Evolutionary conservation across 2,113 vertebrate genomes (phyloP).

Genomic region (Hiodon alosoides): DNA sequence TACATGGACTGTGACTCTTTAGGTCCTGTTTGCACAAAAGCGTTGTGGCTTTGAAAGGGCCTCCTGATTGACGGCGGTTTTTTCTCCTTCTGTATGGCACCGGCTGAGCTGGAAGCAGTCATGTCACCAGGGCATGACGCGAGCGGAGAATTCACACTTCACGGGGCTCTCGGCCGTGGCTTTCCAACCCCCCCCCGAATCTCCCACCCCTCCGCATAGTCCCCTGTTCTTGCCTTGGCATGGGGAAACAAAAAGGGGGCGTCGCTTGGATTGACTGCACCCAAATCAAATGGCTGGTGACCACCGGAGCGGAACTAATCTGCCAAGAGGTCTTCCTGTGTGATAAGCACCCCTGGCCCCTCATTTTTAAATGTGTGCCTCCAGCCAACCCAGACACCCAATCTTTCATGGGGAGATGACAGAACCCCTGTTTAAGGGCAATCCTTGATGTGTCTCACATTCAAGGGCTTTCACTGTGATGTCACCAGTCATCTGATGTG

Average conservation of each 20-base stretch:
- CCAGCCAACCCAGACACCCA: conserved; percentile 52
- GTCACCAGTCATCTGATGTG: conserved; percentile 79
- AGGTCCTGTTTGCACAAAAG: conserved; percentile 63
- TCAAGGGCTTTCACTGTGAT: conserved; percentile 64
- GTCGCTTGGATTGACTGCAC: conserved; percentile 66
- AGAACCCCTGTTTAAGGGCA: conserved; percentile 49
- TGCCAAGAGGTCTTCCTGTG: conserved; percentile 66
- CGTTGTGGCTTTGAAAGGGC: conserved; percentile 61
- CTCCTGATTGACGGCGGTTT: conserved; percentile 71
- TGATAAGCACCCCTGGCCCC: conserved; percentile 51
- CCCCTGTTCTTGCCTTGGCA: conserved; percentile 59
- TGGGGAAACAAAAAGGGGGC: conserved; percentile 66
- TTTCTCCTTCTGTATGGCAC: conserved; percentile 58
- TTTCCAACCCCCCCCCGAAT: too few relatives aligned
- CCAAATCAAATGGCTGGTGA: conserved; percentile 69
- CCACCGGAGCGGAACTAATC: conserved; percentile 79
- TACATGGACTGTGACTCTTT: conserved; percentile 65
- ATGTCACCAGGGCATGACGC: conserved; percentile 68
- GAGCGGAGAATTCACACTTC: conserved; percentile 58
- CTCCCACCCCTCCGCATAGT: conserved; percentile 34
- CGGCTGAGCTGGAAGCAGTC: conserved; percentile 60
- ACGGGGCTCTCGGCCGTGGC: conserved; percentile 40
- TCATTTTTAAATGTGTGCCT: conserved; percentile 19
- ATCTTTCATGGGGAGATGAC: conserved; percentile 61
- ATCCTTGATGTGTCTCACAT: conserved; percentile 51